phyloP scores from a whole-genome alignment of 2,113 vertebrate genomes.

The Leptodactylus fuscus region DNA sequence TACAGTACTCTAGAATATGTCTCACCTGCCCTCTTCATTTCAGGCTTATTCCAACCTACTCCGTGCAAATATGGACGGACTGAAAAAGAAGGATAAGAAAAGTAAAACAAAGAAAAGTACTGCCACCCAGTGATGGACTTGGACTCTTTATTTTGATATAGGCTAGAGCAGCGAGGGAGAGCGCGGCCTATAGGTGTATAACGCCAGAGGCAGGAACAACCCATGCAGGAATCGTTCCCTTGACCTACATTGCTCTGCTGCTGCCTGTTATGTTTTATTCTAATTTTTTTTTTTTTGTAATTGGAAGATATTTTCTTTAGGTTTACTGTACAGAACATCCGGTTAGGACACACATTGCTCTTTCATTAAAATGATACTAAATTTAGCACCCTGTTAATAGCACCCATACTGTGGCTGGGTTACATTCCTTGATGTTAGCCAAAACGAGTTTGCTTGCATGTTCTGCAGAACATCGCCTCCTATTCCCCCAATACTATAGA shows the following conservation, averaged over 20 bases:
- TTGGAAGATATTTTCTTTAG: not conserved
- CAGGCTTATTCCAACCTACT: conserved; percentile 97
- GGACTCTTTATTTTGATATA: not conserved
- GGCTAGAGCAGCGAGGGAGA: not conserved
- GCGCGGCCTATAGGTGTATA: not conserved
- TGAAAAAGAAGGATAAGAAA: conserved; percentile 99
- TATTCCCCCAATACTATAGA: too few relatives aligned
- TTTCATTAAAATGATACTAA: not conserved
- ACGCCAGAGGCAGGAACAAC: not conserved
- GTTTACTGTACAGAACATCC: not conserved
- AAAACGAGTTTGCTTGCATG: too few relatives aligned
- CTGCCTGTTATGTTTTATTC: conserved; percentile 1
- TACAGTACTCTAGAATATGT: not conserved
- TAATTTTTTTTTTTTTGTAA: not conserved
- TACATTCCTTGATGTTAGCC: too few relatives aligned
- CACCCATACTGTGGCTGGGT: not conserved
- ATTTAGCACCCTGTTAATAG: not conserved
- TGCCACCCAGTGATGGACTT: conserved; percentile 87
- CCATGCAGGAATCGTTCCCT: not conserved
- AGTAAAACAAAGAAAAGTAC: conserved; percentile 98
- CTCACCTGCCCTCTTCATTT: not conserved
- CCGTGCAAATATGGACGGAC: conserved; percentile 96
- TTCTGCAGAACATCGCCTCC: too few relatives aligned
- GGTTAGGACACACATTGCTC: not conserved
- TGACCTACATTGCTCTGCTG: not conserved